phyloP scores from a whole-genome alignment of 2,888 invertebrate species.

The Siphonodentalium dalli region DNA sequence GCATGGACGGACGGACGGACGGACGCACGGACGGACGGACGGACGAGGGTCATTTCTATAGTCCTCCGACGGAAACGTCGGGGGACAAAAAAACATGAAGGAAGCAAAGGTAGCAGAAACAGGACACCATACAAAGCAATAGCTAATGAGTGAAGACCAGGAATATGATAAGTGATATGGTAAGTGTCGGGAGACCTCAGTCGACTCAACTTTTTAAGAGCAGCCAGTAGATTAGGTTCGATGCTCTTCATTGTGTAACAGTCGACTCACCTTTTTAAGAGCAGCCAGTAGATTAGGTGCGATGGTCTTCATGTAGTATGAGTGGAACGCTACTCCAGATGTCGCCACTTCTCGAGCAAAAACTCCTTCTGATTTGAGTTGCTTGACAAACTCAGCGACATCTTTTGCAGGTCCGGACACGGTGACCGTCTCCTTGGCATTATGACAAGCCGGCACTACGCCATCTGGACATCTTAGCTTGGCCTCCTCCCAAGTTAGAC shows the following conservation, averaged over 20 bases:
- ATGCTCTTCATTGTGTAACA: background rate
- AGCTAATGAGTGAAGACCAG: too few relatives aligned
- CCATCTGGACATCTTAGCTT: slow-evolving; percentile 55
- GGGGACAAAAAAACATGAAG: too few relatives aligned
- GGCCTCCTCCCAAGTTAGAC: slow-evolving; percentile 64
- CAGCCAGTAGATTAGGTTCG: background rate
- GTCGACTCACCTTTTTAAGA: slow-evolving; percentile 45
- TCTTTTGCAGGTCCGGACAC: slow-evolving; percentile 82
- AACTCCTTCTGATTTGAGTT: slow-evolving; percentile 53
- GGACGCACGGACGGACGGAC: too few relatives aligned
- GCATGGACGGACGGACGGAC: too few relatives aligned
- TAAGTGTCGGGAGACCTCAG: too few relatives aligned
- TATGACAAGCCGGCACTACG: slow-evolving; percentile 79
- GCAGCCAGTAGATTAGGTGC: slow-evolving; percentile 51
- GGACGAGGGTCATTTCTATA: too few relatives aligned
- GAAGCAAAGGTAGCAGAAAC: too few relatives aligned
- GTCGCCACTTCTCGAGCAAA: slow-evolving; percentile 62
- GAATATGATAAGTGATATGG: too few relatives aligned
- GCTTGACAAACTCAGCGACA: slow-evolving; percentile 51
- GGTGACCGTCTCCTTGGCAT: slow-evolving; percentile 92
- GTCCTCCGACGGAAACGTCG: too few relatives aligned
- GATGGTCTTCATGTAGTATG: slow-evolving; percentile 58
- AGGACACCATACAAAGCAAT: too few relatives aligned
- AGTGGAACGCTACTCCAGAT: slow-evolving; percentile 63
- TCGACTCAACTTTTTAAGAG: background rate